These are phyloP conservation scores for Siniperca scherzeri DNA, from an alignment of 2,797 vertebrate species.

Conservation along the genomic window DNA sequence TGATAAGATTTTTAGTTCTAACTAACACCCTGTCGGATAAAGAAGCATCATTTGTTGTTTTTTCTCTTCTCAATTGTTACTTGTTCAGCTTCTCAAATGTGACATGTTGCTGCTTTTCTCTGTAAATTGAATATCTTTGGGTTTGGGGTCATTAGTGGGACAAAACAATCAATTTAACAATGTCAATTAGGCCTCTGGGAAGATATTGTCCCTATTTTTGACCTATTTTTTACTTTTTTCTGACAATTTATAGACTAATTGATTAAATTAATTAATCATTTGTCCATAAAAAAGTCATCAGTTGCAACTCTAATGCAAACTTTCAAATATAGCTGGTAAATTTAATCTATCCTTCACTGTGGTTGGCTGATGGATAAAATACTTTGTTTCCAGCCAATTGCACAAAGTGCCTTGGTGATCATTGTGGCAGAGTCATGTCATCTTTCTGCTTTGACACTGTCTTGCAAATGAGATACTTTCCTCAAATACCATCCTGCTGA, in stretches of 20 bases:
- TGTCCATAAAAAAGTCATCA: background rate
- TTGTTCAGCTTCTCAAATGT: background rate
- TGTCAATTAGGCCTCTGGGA: background rate
- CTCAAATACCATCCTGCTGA: constrained; percentile 17
- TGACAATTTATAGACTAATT: background rate
- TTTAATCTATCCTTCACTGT: background rate
- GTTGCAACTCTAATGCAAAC: background rate
- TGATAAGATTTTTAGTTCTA: constrained; percentile 23
- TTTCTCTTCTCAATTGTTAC: background rate
- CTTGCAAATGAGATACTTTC: constrained; percentile 45
- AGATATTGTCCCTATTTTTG: background rate
- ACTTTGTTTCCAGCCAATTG: constrained; percentile 19
- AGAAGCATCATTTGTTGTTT: background rate
- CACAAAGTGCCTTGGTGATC: constrained; percentile 27
- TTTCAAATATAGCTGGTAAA: background rate
- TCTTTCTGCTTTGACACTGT: constrained; percentile 42
- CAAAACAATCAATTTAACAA: background rate
- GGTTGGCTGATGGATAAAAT: background rate
- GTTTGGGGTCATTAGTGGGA: background rate
- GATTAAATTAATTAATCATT: too few relatives aligned
- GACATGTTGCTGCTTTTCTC: background rate
- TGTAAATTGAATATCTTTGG: background rate
- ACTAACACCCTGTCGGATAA: background rate
- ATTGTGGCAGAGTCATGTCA: background rate
- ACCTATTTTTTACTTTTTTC: background rate